Evolutionary conservation across 2,888 invertebrate genomes (phyloP), one percentile per base, ranked within the genome.

Genomic region (Tinea semifulvella): DNA sequence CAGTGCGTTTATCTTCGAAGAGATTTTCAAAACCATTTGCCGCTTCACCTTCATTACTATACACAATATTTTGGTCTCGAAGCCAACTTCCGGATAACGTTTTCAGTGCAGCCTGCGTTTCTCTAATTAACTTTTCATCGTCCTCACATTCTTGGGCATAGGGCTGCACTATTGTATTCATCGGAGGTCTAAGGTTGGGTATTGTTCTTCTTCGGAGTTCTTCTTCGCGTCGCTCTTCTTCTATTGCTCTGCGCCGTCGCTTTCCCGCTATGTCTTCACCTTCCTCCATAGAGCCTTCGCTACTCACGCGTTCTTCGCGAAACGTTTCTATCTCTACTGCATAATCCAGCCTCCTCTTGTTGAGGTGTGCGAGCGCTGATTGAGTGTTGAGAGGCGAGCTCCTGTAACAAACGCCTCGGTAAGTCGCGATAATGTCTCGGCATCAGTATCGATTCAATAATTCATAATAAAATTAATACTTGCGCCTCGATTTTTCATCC

Each of bases 81-180:
- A 40, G 22, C 90, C 93, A 93, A 63, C 89, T 92, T 11, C 92
- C 92, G 0, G 94, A 92, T n/a, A 95, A 74, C 53, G 91, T 91
- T 65, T 92, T 91, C 20, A 95, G 68, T 0, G 94, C 94, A 1
- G 92, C 92, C 64, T 94, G 94, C 2, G 95, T 94, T 67, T 95
- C 94, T 43, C 92, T 83, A 50, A 95, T 92, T 45, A 93, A 82
- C 0, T 88, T 89, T 64, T 94, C 94, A 60, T 93, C 91, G 55
- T 92, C 91, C 55, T 88, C 88, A 31, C 64, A 28, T 70, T 36
- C 36, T 11, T 36, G 11, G 16, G 6, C 18, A 16, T 36, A 36
- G 35, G 14, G 54, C 57, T 11, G 14, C 11, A 31, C 31, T 13
- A 31, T n/a, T 6, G 31, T 14, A 2, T 5, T 7, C 8, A 22